phyloP scores from a whole-genome alignment of 2,888 invertebrate genomes.

The Caenorhabditis virilis region DNA sequence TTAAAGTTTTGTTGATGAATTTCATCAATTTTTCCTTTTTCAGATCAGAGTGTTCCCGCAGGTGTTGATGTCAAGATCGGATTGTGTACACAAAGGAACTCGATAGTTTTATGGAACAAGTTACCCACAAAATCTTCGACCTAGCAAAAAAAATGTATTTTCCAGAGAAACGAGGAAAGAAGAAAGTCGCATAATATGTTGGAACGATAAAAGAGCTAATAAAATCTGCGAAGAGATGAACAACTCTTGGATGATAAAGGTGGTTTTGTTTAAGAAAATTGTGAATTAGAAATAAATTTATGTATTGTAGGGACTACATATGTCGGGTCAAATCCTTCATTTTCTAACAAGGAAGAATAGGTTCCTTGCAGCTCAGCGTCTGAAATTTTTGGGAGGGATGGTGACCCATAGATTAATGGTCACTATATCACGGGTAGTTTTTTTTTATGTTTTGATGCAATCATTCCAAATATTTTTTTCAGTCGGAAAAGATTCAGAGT shows the following conservation, averaged over 20 bases:
- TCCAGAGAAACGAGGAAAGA: constrained; percentile 25
- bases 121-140: too few relatives aligned
- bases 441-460: neutral
- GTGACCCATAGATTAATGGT: constrained; percentile 58
- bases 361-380: constrained; percentile 82
- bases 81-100: constrained; percentile 82
- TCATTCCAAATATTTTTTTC: constrained; percentile 4
- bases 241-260: constrained; percentile 29
- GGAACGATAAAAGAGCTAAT: constrained; percentile 81
- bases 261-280: too few relatives aligned
- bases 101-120: constrained; percentile 87
- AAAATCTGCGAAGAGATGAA: constrained; percentile 55
- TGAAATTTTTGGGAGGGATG: constrained; percentile 70
- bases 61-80: constrained; percentile 73
- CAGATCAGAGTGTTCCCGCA: constrained; percentile 18
- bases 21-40: constrained; percentile 2
- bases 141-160: neutral
- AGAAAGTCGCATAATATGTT: constrained; percentile 71
- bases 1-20: too few relatives aligned
- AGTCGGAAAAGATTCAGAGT: constrained; percentile 73
- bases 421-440: constrained; percentile 40
- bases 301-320: too few relatives aligned
- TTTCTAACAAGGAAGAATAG: constrained; percentile 80
- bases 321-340: constrained; percentile 75
- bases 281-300: too few relatives aligned